phyloP scores from a whole-genome alignment of 2,113 vertebrate genomes.

The Actenoides hombroni region DNA sequence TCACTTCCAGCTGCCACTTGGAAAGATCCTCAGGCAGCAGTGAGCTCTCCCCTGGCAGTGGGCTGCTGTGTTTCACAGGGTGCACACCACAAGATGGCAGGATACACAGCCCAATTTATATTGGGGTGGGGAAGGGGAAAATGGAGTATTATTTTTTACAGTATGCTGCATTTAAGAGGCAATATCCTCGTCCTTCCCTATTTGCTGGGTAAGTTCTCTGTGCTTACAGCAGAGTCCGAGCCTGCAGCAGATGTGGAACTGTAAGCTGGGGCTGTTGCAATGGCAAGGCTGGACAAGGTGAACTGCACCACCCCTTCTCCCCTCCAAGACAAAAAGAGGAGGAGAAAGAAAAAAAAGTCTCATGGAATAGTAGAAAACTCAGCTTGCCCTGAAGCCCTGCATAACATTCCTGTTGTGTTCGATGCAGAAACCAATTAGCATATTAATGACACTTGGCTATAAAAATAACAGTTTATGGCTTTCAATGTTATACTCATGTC shows the following conservation, averaged over 20 bases:
- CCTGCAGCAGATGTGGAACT: not conserved
- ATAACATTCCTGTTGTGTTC: conserved; percentile 5
- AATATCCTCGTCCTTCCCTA: not conserved
- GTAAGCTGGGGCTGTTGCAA: not conserved
- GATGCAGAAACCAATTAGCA: conserved; percentile 23
- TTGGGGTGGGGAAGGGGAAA: not conserved
- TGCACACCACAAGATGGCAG: conserved; percentile 48
- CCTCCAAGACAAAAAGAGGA: not conserved
- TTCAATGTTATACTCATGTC: not conserved
- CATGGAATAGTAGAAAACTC: not conserved
- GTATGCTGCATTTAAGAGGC: not conserved
- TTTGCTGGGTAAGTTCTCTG: not conserved
- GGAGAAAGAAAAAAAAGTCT: not conserved
- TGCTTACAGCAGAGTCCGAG: not conserved
- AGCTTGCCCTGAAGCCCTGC: not conserved
- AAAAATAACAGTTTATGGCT: conserved; percentile 41
- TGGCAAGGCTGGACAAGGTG: not conserved
- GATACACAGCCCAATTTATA: not conserved
- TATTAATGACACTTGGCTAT: conserved; percentile 26
- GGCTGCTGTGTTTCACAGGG: not conserved
- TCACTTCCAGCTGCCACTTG: not conserved
- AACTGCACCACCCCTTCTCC: not conserved
- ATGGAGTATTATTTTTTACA: not conserved
- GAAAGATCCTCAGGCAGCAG: not conserved
- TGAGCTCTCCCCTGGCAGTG: rapidly evolving